phyloP scores from a whole-genome alignment of 2,797 vertebrate genomes.

The Leptodactylus fallax region DNA sequence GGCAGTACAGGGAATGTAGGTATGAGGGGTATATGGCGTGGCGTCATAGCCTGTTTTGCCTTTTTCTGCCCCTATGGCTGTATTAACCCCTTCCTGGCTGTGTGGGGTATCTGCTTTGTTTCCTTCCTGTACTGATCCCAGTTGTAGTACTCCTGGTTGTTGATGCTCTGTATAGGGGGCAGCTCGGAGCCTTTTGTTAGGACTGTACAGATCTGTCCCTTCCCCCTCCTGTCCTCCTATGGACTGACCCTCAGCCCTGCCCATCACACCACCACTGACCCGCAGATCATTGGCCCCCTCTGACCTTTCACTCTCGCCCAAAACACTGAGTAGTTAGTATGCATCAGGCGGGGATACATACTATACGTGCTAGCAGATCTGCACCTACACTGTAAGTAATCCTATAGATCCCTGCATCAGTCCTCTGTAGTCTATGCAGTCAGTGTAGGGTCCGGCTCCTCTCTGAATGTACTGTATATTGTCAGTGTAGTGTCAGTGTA shows the following conservation, averaged over 20 bases:
- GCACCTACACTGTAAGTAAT: constrained; percentile 23
- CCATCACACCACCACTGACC: constrained; percentile 55
- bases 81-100: not conserved
- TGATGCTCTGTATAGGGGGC: too few relatives aligned
- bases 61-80: not conserved
- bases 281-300: constrained; percentile 26
- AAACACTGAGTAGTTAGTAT: not conserved
- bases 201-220: not conserved
- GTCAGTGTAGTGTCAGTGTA: not conserved
- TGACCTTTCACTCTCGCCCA: constrained; percentile 35
- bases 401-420: too few relatives aligned
- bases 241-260: constrained; percentile 1
- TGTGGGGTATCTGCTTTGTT: not conserved
- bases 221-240: not conserved
- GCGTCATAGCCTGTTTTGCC: not conserved
- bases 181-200: not conserved
- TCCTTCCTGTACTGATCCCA: not conserved
- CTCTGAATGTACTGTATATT: not conserved
- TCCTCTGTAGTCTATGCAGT: not conserved
- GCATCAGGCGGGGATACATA: not conserved
- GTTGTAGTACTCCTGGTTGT: too few relatives aligned
- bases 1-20: too few relatives aligned
- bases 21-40: too few relatives aligned
- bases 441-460: not conserved
- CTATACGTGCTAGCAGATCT: not conserved